Conservation (phyloP, 1,140 invertebrate species). For the Penaeus japonicus region DNA sequence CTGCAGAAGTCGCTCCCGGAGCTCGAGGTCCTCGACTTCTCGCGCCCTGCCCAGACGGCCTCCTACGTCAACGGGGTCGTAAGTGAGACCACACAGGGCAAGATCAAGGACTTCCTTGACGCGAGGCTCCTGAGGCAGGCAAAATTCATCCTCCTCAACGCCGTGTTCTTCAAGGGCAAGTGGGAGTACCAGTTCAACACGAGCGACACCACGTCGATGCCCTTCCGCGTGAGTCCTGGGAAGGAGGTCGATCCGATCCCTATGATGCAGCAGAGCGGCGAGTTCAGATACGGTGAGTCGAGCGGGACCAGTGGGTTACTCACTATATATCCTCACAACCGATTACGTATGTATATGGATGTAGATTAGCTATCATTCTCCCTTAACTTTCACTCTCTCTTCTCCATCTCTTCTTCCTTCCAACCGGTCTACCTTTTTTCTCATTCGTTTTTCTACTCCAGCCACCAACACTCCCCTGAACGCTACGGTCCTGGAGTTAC, state of each 20-base stretch:
- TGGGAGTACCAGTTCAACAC: conserved; percentile 82
- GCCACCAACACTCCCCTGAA: neutral
- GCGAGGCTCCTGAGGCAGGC: neutral
- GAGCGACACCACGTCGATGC: conserved; percentile 72
- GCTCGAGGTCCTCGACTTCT: neutral
- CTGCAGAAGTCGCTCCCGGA: neutral
- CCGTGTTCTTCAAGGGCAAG: conserved; percentile 87
- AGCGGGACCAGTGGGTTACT: too few species aligned
- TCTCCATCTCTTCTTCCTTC: too few species aligned
- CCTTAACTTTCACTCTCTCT: too few species aligned
- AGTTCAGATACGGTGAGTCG: conserved; percentile 74
- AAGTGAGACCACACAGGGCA: neutral
- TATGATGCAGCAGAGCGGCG: conserved; percentile 85
- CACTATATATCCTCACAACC: too few species aligned
- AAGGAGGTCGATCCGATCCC: conserved; percentile 74
- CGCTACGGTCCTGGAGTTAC: neutral
- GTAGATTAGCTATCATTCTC: too few species aligned
- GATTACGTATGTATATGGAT: too few species aligned
- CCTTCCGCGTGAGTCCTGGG: conserved; percentile 74
- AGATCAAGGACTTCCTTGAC: neutral
- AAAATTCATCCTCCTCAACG: conserved; percentile 69
- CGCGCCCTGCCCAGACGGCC: neutral
- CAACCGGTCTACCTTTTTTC: neutral
- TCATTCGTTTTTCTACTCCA: neutral
- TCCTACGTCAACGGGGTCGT: neutral